Base-by-base conservation (phyloP, 30 jellyfish, hydroid and myxozoan species). In the Rhopilema esculentum region DNA sequence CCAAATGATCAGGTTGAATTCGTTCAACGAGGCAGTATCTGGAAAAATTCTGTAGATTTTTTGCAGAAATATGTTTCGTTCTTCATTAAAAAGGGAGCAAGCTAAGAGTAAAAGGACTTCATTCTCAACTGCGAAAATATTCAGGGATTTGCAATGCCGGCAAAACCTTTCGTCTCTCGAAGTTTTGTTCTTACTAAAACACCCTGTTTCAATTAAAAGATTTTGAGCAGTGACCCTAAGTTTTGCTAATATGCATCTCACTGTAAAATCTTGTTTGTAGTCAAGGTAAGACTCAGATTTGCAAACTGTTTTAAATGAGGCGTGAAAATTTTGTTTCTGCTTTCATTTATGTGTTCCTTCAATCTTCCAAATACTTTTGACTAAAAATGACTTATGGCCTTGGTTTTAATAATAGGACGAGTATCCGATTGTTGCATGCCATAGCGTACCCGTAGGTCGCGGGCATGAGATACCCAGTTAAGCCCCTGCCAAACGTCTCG, bases 201-300 rank as follows among this genome's bases (percentile, higher is more conserved):
- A n/a, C n/a, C n/a, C n/a, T n/a, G n/a, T n/a, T 49, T 27, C 84
- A 76, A 76, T 76, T 52, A 40, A 66, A 23, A 72, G 69, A 30
- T 72, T 72, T 22, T 72, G 84, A 23, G 84, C 84, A 72, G 25
- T 72, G 67, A 72, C n/a, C 30, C 84, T 72, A 28, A 72, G 84
- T 72, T 72, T 49, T 72, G 84, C 84, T 27, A 72, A 23, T 31
- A 30, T 25, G 84, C 69, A 4, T 72, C 84, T 0, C 29, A 49
- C 84, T 12, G 74, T 72, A 26, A 26, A 72, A 23, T 49, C 74
- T 12, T 21, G 75, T 72, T 27, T 33, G 84, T 33, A 72, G 27
- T 76, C 87, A 40, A 76, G 87, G 75, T 76, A 76, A 61, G 51
- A 16, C 75, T 76, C 87, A 76, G 51, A 76, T 23, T 76, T 76